These are phyloP conservation scores for Tuta absoluta DNA, from an alignment of 2,888 invertebrate genomes.

Conservation along the genomic window DNA sequence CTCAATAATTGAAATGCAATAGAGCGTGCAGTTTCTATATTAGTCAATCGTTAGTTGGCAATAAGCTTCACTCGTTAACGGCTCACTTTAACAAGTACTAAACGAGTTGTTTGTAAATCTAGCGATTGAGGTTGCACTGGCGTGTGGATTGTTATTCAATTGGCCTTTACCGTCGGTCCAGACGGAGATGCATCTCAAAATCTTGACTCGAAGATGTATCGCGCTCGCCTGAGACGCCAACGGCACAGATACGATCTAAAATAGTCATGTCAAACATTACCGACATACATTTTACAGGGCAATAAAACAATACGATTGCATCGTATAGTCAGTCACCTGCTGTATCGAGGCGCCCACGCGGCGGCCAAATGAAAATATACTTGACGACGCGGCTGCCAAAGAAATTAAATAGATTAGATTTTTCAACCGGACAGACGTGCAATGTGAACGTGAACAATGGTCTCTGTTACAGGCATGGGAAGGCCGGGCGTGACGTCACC, in stretches of 20 bases:
- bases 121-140: background rate
- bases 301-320: conserved; percentile 74
- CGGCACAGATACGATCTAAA: conserved; percentile 27
- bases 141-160: conserved; percentile 11
- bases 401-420: conserved; percentile 76
- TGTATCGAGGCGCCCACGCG: conserved; percentile 69
- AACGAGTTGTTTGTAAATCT: conserved; percentile 10
- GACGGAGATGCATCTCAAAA: conserved; percentile 12
- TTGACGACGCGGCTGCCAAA: conserved; percentile 72
- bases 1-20: conserved; percentile 26
- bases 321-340: conserved; percentile 70
- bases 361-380: conserved; percentile 70
- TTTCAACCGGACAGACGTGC: conserved; percentile 67
- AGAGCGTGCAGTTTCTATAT: conserved; percentile 22
- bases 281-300: conserved; percentile 57
- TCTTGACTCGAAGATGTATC: conserved; percentile 19
- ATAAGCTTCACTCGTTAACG: conserved; percentile 13
- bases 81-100: conserved; percentile 7
- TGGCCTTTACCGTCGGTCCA: conserved; percentile 15
- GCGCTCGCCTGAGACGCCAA: conserved; percentile 10
- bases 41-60: conserved; percentile 25
- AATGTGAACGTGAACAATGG: conserved; percentile 63
- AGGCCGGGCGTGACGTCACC: conserved; percentile 53
- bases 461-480: conserved; percentile 60
- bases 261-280: conserved; percentile 47